Evolutionary conservation across 2,113 vertebrate species (phyloP).

Genomic region (Gracilinanus agilis): DNA sequence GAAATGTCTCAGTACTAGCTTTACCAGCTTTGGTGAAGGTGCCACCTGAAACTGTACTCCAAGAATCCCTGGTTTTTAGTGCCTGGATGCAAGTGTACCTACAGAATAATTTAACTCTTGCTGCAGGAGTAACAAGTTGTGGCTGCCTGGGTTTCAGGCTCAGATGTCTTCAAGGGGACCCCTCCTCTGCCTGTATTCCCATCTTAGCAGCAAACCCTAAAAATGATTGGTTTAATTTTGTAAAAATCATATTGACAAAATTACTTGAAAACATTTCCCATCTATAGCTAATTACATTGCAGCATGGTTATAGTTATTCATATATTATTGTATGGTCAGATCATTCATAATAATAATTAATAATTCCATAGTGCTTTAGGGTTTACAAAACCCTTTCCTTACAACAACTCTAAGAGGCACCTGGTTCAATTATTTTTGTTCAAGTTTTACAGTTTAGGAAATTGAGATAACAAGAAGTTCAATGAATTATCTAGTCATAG

Average conservation of each 20-base stretch:
- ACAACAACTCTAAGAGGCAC: no score
- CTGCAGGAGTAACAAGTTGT: neutral
- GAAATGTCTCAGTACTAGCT: neutral
- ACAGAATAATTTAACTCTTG: neutral
- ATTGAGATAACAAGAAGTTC: neutral
- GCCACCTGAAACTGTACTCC: neutral
- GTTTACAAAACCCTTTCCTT: neutral
- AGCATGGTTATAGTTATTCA: slow-evolving; percentile 29
- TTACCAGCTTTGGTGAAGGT: neutral
- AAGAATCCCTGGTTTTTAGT: neutral
- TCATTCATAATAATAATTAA: neutral
- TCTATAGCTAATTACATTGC: slow-evolving; percentile 41
- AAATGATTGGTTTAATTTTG: neutral
- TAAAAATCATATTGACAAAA: neutral
- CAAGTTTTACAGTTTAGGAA: neutral
- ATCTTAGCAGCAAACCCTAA: neutral
- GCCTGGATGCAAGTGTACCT: neutral
- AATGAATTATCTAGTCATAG: neutral
- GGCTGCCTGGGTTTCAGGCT: neutral
- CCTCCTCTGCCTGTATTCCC: neutral
- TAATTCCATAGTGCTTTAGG: neutral
- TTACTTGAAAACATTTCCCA: neutral
- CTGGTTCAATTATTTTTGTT: neutral
- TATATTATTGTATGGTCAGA: neutral
- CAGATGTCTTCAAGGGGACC: neutral